Evolutionary conservation across 1,140 invertebrate species (phyloP), one percentile per base, ranked within the genome.

Genomic region (Aphidius ervi): DNA sequence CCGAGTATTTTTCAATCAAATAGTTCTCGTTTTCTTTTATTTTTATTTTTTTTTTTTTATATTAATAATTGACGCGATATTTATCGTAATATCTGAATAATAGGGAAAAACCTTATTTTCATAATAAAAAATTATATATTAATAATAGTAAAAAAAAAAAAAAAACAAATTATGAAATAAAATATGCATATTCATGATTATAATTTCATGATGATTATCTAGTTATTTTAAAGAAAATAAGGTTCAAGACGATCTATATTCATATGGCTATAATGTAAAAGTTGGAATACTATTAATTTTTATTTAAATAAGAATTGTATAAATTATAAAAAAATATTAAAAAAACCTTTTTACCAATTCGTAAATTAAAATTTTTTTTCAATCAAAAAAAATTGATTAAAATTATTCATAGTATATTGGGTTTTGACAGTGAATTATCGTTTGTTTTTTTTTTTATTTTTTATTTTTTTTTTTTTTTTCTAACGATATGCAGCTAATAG

Each of bases 201-300:
- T 31, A 31, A 31, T 31, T 31, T 31, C 23, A 31, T 31, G 23
- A 31, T 31, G 23, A 31, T 31, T 31, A 31, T 31, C 23, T 31
- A 31, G 23, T 47, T 50, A 52, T 58, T 58, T 49, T 68, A 70
- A 68, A 71, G 68, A 69, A 69, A 59, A 74, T 66, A 70, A 71
- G 67, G 69, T 65, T 70, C 42, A 67, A 56, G 48, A 62, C 9
- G 48, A 46, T 67, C 63, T 71, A 62, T 72, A 70, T 70, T 68
- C 63, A 55, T 69, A 70, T 65, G 62, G 66, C 52, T 69, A 71
- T 68, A 62, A 70, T 77, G 76, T 77, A 68, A 77, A 77, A 70
- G 76, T 75, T 79, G 74, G 70, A 74, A 75, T 72, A 75, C 6
- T 5, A n/a, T 55, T 41, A 16, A 16, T n/a, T 50, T 50, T 37